These are phyloP conservation scores for Akabosia matsudoensis DNA, from an alignment of 1,140 invertebrate species.

Conservation along the genomic window DNA sequence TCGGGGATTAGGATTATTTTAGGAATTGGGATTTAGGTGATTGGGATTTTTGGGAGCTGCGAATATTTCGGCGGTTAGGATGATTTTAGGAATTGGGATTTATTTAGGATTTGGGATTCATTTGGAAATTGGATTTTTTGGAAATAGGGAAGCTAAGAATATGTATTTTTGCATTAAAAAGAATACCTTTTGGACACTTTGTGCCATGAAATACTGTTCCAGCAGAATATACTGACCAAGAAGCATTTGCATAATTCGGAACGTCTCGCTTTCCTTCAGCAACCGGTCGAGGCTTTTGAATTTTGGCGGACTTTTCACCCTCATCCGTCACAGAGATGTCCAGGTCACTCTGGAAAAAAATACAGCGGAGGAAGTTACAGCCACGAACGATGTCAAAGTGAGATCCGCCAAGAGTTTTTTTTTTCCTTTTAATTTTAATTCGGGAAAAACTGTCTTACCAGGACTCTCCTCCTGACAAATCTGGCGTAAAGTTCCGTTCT, in stretches of 20 bases:
- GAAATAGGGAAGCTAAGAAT: too few species aligned
- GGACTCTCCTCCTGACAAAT: conserved; percentile 76
- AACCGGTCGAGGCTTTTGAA: conserved; percentile 63
- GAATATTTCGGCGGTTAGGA: too few species aligned
- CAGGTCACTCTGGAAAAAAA: conserved; percentile 63
- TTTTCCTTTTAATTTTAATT: too few species aligned
- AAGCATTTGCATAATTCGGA: conserved; percentile 81
- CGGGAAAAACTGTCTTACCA: conserved; percentile 58
- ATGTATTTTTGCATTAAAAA: background rate
- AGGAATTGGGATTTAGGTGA: too few species aligned
- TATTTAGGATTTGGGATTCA: background rate
- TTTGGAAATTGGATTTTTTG: too few species aligned
- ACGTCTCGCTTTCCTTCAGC: conserved; percentile 73
- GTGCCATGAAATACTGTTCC: conserved; percentile 93
- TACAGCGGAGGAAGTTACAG: conserved; percentile 19
- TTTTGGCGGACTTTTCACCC: conserved; percentile 56
- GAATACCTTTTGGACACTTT: conserved; percentile 78
- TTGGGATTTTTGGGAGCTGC: too few species aligned
- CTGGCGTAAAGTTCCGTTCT: conserved; percentile 84
- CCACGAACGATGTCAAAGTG: too few species aligned
- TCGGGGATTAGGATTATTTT: too few species aligned
- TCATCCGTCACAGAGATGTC: conserved; percentile 62
- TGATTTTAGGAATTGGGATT: too few species aligned
- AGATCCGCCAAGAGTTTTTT: too few species aligned
- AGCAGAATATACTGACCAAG: conserved; percentile 85